These are phyloP conservation scores for Saxidomus purpurata DNA, from an alignment of 1,140 invertebrate species.

Conservation along the genomic window DNA sequence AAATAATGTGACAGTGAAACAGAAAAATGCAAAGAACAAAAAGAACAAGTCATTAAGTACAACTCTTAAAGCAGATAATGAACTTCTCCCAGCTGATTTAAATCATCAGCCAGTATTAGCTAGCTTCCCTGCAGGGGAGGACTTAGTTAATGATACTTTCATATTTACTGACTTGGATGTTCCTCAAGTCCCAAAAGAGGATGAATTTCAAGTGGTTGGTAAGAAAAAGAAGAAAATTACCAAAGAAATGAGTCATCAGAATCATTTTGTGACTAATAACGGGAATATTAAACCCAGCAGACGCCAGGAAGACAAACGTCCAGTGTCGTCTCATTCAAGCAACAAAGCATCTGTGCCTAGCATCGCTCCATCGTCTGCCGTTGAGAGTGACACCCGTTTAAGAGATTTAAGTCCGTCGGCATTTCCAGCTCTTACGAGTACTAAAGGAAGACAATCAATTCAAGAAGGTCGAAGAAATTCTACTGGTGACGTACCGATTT, in stretches of 20 bases:
- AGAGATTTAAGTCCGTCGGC: slow-evolving; percentile 81
- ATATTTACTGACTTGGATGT: slow-evolving; percentile 79
- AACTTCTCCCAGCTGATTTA: slow-evolving; percentile 36
- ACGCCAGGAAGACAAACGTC: slow-evolving; percentile 45
- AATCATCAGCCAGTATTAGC: slow-evolving; percentile 18
- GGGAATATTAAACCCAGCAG: slow-evolving; percentile 12
- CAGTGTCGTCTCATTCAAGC: not conserved
- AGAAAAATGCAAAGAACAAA: slow-evolving; percentile 70
- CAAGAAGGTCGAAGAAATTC: slow-evolving; percentile 79
- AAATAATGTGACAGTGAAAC: slow-evolving; percentile 67
- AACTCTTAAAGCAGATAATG: slow-evolving; percentile 25
- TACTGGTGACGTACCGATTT: slow-evolving; percentile 78
- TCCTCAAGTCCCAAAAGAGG: slow-evolving; percentile 67
- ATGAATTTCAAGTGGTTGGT: slow-evolving; percentile 75
- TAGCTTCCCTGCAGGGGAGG: slow-evolving; percentile 26
- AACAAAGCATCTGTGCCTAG: slow-evolving; percentile 20
- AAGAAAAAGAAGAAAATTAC: slow-evolving; percentile 79
- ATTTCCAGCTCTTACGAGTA: slow-evolving; percentile 77
- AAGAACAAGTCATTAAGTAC: slow-evolving; percentile 43
- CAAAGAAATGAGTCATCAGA: slow-evolving; percentile 37
- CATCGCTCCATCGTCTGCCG: not conserved
- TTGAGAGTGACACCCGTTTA: slow-evolving; percentile 34
- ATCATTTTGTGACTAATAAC: slow-evolving; percentile 16
- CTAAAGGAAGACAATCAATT: slow-evolving; percentile 58
- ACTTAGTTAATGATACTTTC: slow-evolving; percentile 63